Evolutionary conservation across 2,888 invertebrate species (phyloP), one percentile per base, ranked within the genome.

Genomic region (Phalera bucephala): DNA sequence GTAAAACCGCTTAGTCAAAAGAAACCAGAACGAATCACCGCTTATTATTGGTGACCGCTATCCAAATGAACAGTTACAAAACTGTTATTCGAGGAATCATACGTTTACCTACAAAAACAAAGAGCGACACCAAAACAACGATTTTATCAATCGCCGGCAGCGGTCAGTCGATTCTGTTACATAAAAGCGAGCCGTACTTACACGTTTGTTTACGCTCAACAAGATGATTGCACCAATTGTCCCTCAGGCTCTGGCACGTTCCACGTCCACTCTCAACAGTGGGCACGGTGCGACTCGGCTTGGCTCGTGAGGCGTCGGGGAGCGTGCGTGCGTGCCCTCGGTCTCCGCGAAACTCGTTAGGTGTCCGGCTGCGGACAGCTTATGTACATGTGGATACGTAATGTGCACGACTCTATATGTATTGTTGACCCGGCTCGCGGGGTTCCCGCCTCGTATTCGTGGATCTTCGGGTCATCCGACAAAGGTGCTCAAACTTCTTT

Each of bases 141-240:
- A 41, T 34, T 43, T 42, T 33, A 52, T 37, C 27, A 32, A 47
- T 44, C 36, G 45, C 45, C 58, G 46, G 54, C 29, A 31, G 33
- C 30, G 34, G 28, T 31, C 29, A 32, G 33, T 27, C 39, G 39
- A 45, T 38, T 42, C 54, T 39, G 55, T 80, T 84, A 82, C 66
- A 78, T 80, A 78, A 74, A 77, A 65, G 58, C 61, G 64, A 64
- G 54, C 50, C 49, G 65, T 72, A 86, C 88, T 86, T 80, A 89
- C 88, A 70, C 67, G 79, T 86, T 88, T 88, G 86, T 87, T 88
- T 88, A 83, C 73, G 74, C 78, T 84, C 82, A 88, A 87, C 78
- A 66, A 79, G 86, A 88, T 87, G 87, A 88, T 89, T 88, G 85
- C 80, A 72, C 63, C 81, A 86, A 84, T 86, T 82, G 61, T 63